These are phyloP conservation scores for Cryptoprocta ferox DNA, from an alignment of 2,797 vertebrate genomes.

Conservation along the genomic window DNA sequence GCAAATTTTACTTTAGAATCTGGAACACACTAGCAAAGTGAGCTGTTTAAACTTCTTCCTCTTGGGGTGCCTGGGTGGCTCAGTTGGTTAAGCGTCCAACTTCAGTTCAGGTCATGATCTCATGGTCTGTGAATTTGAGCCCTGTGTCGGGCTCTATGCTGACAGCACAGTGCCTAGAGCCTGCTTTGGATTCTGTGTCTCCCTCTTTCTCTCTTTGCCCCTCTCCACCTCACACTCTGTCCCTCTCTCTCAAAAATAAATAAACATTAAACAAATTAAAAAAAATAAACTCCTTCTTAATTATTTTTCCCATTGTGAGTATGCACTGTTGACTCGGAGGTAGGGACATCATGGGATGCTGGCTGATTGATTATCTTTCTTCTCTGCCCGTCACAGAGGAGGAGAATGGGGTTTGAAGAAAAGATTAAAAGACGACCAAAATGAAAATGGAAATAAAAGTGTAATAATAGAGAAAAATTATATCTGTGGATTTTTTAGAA, in stretches of 20 bases:
- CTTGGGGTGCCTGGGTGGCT: too few relatives aligned
- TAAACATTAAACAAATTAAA: too few relatives aligned
- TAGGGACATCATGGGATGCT: background rate
- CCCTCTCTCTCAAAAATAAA: too few relatives aligned
- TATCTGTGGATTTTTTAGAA: conserved; percentile 86
- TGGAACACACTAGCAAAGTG: background rate
- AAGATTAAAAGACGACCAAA: conserved; percentile 52
- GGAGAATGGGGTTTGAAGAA: conserved; percentile 31
- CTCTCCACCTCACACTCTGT: too few relatives aligned
- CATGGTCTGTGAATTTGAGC: too few relatives aligned
- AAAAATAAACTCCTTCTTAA: too few relatives aligned
- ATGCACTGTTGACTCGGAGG: background rate
- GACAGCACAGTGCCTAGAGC: too few relatives aligned
- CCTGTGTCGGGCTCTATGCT: too few relatives aligned
- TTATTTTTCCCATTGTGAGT: background rate
- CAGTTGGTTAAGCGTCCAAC: too few relatives aligned
- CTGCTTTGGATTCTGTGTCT: too few relatives aligned
- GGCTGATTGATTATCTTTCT: background rate
- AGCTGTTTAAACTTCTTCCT: background rate
- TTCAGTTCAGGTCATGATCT: too few relatives aligned
- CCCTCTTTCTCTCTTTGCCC: too few relatives aligned
- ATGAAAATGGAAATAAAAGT: conserved; percentile 79
- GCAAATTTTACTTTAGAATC: background rate
- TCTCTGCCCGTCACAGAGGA: background rate
- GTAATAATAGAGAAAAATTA: conserved; percentile 69